Conservation (phyloP, 2,113 vertebrate genomes). For the Vanacampus margaritifer region DNA sequence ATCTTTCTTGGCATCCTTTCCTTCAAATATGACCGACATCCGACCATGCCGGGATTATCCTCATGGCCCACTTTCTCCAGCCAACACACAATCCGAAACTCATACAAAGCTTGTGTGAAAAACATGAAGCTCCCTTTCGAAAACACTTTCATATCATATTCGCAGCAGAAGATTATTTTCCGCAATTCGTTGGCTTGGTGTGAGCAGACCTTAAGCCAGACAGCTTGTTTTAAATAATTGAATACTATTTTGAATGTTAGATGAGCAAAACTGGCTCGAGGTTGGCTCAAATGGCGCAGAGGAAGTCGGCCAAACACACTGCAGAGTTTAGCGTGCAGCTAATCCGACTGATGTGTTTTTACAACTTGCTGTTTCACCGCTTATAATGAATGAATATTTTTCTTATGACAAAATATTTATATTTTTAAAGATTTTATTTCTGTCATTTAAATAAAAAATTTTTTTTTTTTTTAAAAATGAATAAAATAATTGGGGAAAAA, state of each 20-base stretch:
- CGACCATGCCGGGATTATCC: conserved; percentile 1
- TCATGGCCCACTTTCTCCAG: conserved; percentile 3
- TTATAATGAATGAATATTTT: too few species aligned
- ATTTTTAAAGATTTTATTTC: too few species aligned
- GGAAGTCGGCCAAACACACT: conserved; percentile 34
- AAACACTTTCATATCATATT: neutral
- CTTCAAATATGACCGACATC: neutral
- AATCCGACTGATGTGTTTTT: conserved; percentile 9
- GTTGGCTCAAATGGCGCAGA: conserved; percentile 14
- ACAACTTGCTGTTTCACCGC: too few species aligned
- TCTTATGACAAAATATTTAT: too few species aligned
- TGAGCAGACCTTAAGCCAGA: conserved; percentile 37
- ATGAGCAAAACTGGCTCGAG: conserved; percentile 27
- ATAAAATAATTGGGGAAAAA: too few species aligned
- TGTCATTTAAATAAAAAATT: too few species aligned
- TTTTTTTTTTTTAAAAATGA: too few species aligned
- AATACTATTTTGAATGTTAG: conserved; percentile 53
- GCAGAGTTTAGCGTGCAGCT: neutral
- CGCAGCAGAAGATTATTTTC: neutral
- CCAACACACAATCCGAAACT: neutral
- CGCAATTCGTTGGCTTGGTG: neutral
- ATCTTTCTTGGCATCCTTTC: neutral
- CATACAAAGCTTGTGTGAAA: conserved; percentile 1
- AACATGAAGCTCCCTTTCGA: too few species aligned
- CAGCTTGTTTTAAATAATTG: conserved; percentile 55